Evolutionary conservation across 2,888 invertebrate genomes (phyloP).

Genomic region (Drosophila cyrtoloma): DNA sequence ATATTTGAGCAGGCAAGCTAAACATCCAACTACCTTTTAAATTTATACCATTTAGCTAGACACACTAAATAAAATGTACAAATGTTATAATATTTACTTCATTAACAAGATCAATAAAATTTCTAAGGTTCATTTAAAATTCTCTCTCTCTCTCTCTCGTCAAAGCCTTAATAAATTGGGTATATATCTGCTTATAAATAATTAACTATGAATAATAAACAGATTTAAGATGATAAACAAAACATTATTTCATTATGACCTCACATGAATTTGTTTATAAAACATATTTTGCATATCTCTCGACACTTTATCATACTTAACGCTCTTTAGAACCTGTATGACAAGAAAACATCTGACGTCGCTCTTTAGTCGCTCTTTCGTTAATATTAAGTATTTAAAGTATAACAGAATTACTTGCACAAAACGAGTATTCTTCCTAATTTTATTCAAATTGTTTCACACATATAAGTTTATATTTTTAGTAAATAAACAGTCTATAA

Average conservation of each 20-base stretch:
- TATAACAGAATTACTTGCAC: background rate
- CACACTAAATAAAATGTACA: background rate
- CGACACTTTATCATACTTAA: background rate
- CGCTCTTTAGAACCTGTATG: background rate
- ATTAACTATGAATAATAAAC: constrained; percentile 1
- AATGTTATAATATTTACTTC: background rate
- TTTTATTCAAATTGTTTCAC: background rate
- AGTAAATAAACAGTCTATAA: background rate
- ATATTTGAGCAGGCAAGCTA: background rate
- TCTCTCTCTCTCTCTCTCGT: background rate
- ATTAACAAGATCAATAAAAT: background rate
- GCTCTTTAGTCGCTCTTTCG: background rate
- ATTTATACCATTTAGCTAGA: background rate
- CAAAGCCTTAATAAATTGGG: background rate
- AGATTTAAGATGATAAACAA: background rate
- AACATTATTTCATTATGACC: background rate
- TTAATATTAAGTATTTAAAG: background rate
- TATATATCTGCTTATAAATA: background rate
- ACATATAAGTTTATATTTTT: background rate
- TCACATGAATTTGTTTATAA: background rate
- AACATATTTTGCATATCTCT: background rate
- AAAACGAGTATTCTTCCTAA: background rate
- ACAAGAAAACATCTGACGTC: no score
- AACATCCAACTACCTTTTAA: background rate
- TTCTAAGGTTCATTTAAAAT: background rate